Percentiles rank a stretch among this genome's conserved stretches.
These are phyloP conservation scores for Prionailurus bengalensis DNA, from an alignment of 2,113 vertebrate species.

Conservation along the genomic window DNA sequence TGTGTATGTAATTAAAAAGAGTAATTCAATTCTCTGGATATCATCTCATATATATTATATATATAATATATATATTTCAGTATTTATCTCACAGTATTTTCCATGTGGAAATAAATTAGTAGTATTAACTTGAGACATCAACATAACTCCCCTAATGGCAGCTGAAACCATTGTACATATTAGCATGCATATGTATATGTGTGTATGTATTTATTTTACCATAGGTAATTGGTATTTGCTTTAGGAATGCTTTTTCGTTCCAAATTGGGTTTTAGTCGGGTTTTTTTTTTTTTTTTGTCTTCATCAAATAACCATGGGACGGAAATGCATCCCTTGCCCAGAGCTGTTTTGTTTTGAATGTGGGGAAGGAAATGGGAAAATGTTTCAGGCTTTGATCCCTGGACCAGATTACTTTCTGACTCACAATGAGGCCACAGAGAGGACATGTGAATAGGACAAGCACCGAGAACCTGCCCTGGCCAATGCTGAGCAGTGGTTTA, in stretches of 20 bases:
- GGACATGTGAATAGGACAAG: slow-evolving; percentile 51
- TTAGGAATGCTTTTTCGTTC: slow-evolving; percentile 21
- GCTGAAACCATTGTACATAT: neutral
- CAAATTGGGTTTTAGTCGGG: slow-evolving; percentile 16
- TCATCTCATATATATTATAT: neutral
- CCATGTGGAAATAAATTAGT: neutral
- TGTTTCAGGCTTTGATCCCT: slow-evolving; percentile 74
- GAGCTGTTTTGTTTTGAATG: slow-evolving; percentile 71
- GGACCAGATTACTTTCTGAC: slow-evolving; percentile 56
- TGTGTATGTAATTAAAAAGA: too few relatives aligned
- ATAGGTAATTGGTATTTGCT: neutral
- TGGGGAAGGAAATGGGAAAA: slow-evolving; percentile 67
- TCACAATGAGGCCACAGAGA: slow-evolving; percentile 62
- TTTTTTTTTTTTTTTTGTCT: neutral
- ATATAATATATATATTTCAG: too few relatives aligned
- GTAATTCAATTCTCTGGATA: neutral
- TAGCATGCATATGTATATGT: too few relatives aligned
- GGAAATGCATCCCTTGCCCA: slow-evolving; percentile 46
- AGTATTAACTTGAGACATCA: neutral
- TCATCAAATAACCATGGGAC: slow-evolving; percentile 1
- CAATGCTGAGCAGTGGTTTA: neutral
- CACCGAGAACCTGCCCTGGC: neutral
- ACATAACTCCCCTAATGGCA: neutral
- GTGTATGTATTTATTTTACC: neutral
- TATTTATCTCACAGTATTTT: neutral